phyloP scores from a whole-genome alignment of 2,797 vertebrate species.

The Sebastes iracundus region DNA sequence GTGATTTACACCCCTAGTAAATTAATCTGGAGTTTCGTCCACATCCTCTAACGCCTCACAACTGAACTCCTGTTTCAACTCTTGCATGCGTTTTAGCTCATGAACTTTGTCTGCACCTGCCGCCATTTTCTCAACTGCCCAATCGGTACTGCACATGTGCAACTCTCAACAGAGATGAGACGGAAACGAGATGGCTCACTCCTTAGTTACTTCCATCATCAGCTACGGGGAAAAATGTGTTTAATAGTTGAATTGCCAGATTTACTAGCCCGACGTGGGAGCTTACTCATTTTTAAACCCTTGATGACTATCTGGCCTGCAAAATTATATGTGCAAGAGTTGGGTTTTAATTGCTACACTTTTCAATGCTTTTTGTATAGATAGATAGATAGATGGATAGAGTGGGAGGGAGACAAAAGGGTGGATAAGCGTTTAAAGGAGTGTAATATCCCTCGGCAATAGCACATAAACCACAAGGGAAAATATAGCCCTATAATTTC shows the following conservation, averaged over 20 bases:
- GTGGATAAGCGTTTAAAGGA: conserved; percentile 7
- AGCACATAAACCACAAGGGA: conserved; percentile 42
- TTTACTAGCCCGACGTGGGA: background rate
- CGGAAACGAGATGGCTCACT: background rate
- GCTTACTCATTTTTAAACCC: conserved; percentile 35
- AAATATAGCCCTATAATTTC: conserved; percentile 47
- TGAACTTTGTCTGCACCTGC: background rate
- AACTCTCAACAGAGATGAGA: too few relatives aligned
- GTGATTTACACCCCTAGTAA: too few relatives aligned
- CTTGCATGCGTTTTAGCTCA: background rate
- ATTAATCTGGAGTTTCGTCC: background rate
- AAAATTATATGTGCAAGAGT: background rate
- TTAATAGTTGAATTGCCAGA: background rate
- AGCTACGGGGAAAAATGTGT: background rate
- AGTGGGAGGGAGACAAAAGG: background rate
- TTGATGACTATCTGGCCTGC: conserved; percentile 11
- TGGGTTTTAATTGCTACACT: conserved; percentile 14
- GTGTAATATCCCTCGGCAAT: conserved; percentile 35
- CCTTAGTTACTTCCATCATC: background rate
- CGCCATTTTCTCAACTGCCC: background rate
- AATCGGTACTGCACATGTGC: too few relatives aligned
- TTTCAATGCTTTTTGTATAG: background rate
- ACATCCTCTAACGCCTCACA: too few relatives aligned
- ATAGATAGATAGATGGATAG: background rate
- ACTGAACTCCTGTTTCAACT: too few relatives aligned